Evolutionary conservation across 1,140 invertebrate genomes (phyloP), one percentile per base, ranked within the genome.

Genomic region (Yoshiicerus persimilis): DNA sequence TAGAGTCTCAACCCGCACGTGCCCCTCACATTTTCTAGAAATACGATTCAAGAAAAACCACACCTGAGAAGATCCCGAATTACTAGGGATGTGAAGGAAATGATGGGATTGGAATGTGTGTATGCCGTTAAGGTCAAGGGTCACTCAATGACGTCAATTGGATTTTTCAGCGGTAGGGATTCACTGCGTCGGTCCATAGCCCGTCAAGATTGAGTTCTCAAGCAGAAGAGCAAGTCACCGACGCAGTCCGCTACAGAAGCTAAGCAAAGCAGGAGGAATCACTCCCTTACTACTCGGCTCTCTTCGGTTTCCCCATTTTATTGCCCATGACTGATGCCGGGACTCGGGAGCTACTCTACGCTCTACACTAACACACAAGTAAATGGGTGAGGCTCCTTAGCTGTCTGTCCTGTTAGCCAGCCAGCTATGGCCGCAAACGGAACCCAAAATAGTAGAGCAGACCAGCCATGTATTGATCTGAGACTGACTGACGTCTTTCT

Each of bases 51-150:
- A 41, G 62, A 66, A 64, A 39, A 87, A 77, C 41, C 64, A 87
- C 64, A 87, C 86, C 64, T 87, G 86, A 87, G 86, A 87, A 64
- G 36, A 77, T 32, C 25, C 83, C 38, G 30, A 84, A 84, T 84
- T 84, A 32, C 83, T 56, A 84, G 83, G 83, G 27, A 27, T 80
- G 41, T 34, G 75, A 84, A 80, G 34, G 39, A 34, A 87, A 39
- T 64, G 36, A 84, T 39, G 41, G 39, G 27, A 64, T 84, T 25
- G 34, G 87, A 84, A 75, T 64, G 47, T 62, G 87, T 87, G 70
- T 39, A 85, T 84, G 32, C 84, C 62, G 86, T 87, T 75, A 88
- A 88, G 87, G 87, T 88, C 87, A 88, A 88, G 87, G 87, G 87
- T 88, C 70, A 88, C 30, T 39, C 27, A 85, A 85, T 88, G 87